Evolutionary conservation across 2,888 invertebrate genomes (phyloP).

Genomic region (Drosophila buzzatii): DNA sequence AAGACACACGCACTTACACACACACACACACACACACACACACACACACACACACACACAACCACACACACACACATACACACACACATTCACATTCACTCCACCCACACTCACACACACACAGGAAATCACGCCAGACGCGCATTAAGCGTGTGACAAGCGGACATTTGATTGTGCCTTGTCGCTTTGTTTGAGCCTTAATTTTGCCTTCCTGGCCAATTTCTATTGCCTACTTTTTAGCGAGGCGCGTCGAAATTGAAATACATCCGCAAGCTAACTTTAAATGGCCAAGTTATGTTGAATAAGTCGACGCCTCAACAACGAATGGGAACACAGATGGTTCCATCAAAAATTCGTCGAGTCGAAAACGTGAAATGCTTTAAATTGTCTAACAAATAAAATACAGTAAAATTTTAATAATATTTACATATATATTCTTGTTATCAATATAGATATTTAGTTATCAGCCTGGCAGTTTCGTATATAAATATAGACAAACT

Average conservation of each 20-base stretch:
- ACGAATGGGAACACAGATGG: background rate
- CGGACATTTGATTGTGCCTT: conserved; percentile 50
- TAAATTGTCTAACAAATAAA: background rate
- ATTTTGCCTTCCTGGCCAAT: conserved; percentile 8
- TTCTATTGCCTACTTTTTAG: conserved; percentile 39
- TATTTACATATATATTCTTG: background rate
- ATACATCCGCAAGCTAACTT: conserved; percentile 7
- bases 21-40: conserved; percentile 3
- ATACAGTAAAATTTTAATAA: background rate
- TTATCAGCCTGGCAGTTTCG: too few species aligned
- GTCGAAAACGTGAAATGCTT: background rate
- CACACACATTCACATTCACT: conserved; percentile 1
- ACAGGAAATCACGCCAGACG: conserved; percentile 73
- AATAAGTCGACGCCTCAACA: conserved; percentile 1
- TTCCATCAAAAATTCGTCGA: background rate
- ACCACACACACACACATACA: conserved; percentile 3
- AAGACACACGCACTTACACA: conserved; percentile 9
- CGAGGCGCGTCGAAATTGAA: conserved; percentile 18
- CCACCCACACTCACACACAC: background rate
- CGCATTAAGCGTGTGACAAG: conserved; percentile 68
- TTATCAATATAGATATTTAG: too few species aligned
- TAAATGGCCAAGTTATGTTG: conserved; percentile 19
- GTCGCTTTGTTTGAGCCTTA: conserved; percentile 29
- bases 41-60: conserved; percentile 3
- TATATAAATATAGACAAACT: too few species aligned